Conservation (phyloP, 2,888 invertebrate species). For the Calameuta idolon region DNA sequence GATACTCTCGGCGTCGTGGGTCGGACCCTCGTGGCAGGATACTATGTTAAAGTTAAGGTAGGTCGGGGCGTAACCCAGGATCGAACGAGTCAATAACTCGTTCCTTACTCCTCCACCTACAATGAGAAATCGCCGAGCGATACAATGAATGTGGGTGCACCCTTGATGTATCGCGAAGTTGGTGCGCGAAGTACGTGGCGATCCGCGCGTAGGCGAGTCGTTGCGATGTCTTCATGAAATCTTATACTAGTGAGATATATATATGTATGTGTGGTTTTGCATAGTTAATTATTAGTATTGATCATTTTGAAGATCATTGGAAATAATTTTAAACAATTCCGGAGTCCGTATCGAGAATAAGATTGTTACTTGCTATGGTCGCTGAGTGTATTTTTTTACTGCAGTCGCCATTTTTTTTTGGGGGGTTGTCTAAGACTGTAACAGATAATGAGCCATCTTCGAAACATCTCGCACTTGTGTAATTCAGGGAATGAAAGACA, state of each 20-base stretch:
- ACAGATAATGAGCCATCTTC: neutral
- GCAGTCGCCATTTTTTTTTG: neutral
- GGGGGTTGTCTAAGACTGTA: neutral
- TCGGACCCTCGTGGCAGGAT: conserved; percentile 44
- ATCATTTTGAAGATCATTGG: neutral
- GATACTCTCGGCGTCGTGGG: conserved; percentile 11
- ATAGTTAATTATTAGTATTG: neutral
- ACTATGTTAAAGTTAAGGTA: conserved; percentile 56
- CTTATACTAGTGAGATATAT: neutral
- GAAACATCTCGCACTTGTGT: neutral
- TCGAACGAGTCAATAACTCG: conserved; percentile 62
- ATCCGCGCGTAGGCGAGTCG: conserved; percentile 28
- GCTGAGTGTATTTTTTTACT: neutral
- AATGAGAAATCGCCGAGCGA: conserved; percentile 52
- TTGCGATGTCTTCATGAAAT: conserved; percentile 46
- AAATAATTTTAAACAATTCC: neutral
- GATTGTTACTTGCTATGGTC: neutral
- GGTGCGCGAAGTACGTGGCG: conserved; percentile 9
- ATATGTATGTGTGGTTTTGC: neutral
- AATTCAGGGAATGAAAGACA: neutral
- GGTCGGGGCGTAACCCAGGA: conserved; percentile 62
- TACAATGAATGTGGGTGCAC: conserved; percentile 55
- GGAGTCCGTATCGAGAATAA: neutral
- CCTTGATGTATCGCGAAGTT: conserved; percentile 37
- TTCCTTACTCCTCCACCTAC: conserved; percentile 50